These are phyloP conservation scores for Oncorhynchus nerka DNA, from an alignment of 2,113 vertebrate species.

Conservation along the genomic window DNA sequence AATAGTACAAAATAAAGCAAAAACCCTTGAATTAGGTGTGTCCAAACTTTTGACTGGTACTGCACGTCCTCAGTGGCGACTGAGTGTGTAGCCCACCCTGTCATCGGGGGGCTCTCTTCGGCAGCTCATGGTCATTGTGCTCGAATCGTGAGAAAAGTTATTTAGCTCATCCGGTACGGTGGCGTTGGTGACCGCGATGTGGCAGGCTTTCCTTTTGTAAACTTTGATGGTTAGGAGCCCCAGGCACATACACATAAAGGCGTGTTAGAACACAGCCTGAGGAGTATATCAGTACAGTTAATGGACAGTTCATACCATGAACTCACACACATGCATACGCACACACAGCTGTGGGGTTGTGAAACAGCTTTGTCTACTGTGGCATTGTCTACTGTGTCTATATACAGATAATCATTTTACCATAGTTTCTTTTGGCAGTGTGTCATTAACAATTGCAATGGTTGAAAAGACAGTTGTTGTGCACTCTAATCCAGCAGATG, in stretches of 20 bases:
- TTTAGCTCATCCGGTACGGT: no score
- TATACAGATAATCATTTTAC: conserved; percentile 3
- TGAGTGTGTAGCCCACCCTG: no score
- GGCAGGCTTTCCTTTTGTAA: conserved; percentile 12
- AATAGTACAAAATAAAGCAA: no score
- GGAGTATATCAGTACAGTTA: background rate
- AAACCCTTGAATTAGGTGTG: no score
- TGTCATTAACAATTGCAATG: background rate
- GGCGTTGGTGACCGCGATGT: no score
- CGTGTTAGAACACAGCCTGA: background rate
- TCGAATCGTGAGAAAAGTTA: no score
- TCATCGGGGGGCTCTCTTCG: no score
- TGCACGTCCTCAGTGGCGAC: no score
- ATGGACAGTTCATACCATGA: background rate
- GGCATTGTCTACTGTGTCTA: conserved; percentile 3
- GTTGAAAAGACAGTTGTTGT: background rate
- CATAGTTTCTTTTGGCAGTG: background rate
- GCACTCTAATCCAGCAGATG: background rate
- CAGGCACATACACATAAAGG: conserved; percentile 17
- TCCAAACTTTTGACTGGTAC: no score
- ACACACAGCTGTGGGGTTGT: conserved; percentile 25
- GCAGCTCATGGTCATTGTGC: no score
- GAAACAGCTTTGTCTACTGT: conserved; percentile 14
- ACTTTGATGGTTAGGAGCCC: conserved; percentile 3
- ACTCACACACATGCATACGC: conserved; percentile 15